A percentile compares a stretch with the other conserved stretches of the same genome.
phyloP scores from a whole-genome alignment of 2,888 invertebrate species.

The Aspidiotus destructor region DNA sequence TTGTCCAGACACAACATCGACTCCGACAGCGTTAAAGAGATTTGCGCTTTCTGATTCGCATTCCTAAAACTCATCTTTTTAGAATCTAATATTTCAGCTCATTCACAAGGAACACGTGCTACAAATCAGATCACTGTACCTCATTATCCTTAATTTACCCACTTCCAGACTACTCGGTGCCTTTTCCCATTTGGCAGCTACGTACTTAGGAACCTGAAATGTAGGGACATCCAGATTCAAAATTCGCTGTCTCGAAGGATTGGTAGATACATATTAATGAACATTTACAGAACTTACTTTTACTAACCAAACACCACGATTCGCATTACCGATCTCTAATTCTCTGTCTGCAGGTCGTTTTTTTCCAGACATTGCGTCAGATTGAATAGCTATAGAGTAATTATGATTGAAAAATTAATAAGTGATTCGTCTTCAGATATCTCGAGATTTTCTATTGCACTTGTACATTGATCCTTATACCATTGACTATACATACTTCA shows the following conservation, averaged over 20 bases:
- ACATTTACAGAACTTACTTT: slow-evolving; percentile 52
- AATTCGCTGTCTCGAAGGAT: background rate
- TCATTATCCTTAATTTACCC: slow-evolving; percentile 79
- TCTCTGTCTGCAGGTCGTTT: slow-evolving; percentile 21
- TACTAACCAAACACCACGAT: slow-evolving; percentile 90
- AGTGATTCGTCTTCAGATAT: too few relatives aligned
- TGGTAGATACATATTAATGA: background rate
- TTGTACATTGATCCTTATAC: too few relatives aligned
- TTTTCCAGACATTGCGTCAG: background rate
- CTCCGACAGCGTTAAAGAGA: slow-evolving; percentile 73
- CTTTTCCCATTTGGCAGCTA: slow-evolving; percentile 90
- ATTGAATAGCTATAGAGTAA: too few relatives aligned
- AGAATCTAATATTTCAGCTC: background rate
- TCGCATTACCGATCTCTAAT: slow-evolving; percentile 78
- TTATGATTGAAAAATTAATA: too few relatives aligned
- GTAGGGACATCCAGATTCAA: background rate
- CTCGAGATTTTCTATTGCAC: too few relatives aligned
- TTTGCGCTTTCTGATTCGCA: slow-evolving; percentile 74
- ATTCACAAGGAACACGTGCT: too few relatives aligned
- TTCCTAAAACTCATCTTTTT: slow-evolving; percentile 13
- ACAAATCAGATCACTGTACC: slow-evolving; percentile 43
- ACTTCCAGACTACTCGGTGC: slow-evolving; percentile 85
- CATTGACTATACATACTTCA: too few relatives aligned
- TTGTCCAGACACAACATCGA: slow-evolving; percentile 66
- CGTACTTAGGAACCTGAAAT: slow-evolving; percentile 71